Conservation (phyloP, 2,113 vertebrate genomes). For the Corythaixoides concolor region DNA sequence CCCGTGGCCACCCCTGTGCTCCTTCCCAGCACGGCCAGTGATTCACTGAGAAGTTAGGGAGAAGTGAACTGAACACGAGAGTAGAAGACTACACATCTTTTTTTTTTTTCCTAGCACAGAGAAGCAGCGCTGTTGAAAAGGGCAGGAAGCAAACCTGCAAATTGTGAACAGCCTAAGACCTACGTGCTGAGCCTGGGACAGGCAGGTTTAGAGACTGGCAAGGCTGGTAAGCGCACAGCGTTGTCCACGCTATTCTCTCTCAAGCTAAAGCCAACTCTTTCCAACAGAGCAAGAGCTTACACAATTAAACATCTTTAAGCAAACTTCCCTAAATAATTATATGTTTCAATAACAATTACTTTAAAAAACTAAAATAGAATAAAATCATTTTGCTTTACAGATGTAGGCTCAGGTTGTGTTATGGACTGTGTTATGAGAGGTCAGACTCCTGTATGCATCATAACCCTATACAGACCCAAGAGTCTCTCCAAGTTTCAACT, state of each 20-base stretch:
- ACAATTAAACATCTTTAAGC: neutral
- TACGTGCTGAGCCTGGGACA: neutral
- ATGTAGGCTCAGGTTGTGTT: neutral
- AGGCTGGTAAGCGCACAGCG: neutral
- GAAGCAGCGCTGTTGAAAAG: neutral
- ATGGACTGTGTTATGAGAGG: neutral
- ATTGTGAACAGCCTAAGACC: neutral
- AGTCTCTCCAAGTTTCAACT: neutral
- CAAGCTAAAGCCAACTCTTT: neutral
- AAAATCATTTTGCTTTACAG: neutral
- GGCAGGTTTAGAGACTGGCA: neutral
- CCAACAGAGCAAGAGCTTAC: neutral
- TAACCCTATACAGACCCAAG: neutral
- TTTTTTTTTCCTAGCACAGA: neutral
- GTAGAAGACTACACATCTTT: neutral
- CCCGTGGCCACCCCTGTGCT: neutral
- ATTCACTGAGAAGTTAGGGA: slow-evolving; percentile 1
- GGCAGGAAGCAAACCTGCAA: neutral
- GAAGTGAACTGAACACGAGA: neutral
- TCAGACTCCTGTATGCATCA: neutral
- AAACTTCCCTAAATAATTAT: neutral
- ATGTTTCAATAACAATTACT: neutral
- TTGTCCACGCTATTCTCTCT: neutral
- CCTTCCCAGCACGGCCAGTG: neutral
- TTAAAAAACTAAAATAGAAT: neutral